phyloP scores from a whole-genome alignment of 2,797 vertebrate species.

The Hydrolagus colliei region DNA sequence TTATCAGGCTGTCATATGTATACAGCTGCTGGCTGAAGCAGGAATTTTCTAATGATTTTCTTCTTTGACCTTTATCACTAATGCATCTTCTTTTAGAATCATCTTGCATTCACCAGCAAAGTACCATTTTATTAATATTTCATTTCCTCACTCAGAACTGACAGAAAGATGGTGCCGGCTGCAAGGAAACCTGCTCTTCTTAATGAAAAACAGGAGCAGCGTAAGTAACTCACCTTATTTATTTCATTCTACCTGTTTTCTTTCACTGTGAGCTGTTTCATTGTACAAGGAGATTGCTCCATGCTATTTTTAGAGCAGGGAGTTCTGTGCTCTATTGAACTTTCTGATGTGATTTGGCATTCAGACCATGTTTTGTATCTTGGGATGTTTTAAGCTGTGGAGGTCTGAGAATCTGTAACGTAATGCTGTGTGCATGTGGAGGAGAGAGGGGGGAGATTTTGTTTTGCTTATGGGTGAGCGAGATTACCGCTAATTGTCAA shows the following conservation, averaged over 20 bases:
- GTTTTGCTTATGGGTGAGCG: background rate
- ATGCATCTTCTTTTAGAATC: constrained; percentile 48
- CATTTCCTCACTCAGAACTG: constrained; percentile 48
- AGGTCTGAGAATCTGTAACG: background rate
- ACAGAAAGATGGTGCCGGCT: constrained; percentile 54
- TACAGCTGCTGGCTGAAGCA: constrained; percentile 45
- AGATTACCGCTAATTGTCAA: constrained; percentile 21
- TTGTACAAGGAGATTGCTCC: background rate
- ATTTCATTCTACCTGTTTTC: constrained; percentile 7
- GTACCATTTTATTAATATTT: constrained; percentile 49
- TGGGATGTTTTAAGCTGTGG: background rate
- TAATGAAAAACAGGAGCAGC: constrained; percentile 54
- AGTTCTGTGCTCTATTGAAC: constrained; percentile 15
- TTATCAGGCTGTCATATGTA: constrained; percentile 46
- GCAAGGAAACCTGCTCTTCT: constrained; percentile 49
- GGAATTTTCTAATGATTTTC: constrained; percentile 49
- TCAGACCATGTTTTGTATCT: constrained; percentile 1
- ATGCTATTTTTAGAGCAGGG: background rate
- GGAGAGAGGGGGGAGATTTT: background rate
- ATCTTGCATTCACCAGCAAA: constrained; percentile 46
- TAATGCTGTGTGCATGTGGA: no score
- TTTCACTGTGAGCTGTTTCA: background rate
- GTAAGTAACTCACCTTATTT: constrained; percentile 44
- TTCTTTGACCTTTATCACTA: constrained; percentile 54
- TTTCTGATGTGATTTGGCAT: constrained; percentile 26